Evolutionary conservation across 2,797 vertebrate genomes (phyloP).

Genomic region (Muraenolepis orangiensis): DNA sequence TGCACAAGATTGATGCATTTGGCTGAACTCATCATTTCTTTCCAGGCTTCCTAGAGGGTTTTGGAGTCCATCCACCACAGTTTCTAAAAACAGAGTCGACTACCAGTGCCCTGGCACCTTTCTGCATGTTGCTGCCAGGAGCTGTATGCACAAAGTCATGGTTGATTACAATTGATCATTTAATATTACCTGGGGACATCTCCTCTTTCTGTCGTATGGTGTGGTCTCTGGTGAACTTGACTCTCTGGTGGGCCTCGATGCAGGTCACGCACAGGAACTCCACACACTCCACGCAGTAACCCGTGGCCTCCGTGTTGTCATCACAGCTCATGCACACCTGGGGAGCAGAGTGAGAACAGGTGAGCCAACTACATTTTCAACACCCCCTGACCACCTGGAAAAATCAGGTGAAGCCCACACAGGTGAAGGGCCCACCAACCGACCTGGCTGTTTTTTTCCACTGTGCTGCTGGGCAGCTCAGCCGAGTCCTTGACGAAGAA

Average conservation of each 20-base stretch:
- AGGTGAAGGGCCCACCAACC: slow-evolving; percentile 34
- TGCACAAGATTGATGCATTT: too few species aligned
- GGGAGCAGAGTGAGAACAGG: slow-evolving; percentile 4
- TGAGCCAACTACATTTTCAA: background rate
- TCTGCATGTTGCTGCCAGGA: background rate
- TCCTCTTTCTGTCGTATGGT: slow-evolving; percentile 96
- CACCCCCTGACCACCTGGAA: background rate
- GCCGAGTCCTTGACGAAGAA: slow-evolving; percentile 97
- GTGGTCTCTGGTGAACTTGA: slow-evolving; percentile 98
- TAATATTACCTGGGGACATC: slow-evolving; percentile 87
- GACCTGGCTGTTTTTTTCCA: slow-evolving; percentile 97
- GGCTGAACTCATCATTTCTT: too few species aligned
- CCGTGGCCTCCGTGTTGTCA: slow-evolving; percentile 95
- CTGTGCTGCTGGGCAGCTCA: slow-evolving; percentile 97
- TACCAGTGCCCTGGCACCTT: background rate
- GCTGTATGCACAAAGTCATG: too few species aligned
- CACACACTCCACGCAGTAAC: slow-evolving; percentile 96
- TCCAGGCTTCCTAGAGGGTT: too few species aligned
- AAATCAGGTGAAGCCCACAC: background rate
- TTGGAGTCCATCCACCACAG: too few species aligned
- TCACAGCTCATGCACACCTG: slow-evolving; percentile 97
- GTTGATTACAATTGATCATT: background rate
- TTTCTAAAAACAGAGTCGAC: too few species aligned
- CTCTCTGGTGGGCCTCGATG: slow-evolving; percentile 94
- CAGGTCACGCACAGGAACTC: slow-evolving; percentile 97